Conservation (phyloP, 2,797 vertebrate species). For the Strix occidentalis region DNA sequence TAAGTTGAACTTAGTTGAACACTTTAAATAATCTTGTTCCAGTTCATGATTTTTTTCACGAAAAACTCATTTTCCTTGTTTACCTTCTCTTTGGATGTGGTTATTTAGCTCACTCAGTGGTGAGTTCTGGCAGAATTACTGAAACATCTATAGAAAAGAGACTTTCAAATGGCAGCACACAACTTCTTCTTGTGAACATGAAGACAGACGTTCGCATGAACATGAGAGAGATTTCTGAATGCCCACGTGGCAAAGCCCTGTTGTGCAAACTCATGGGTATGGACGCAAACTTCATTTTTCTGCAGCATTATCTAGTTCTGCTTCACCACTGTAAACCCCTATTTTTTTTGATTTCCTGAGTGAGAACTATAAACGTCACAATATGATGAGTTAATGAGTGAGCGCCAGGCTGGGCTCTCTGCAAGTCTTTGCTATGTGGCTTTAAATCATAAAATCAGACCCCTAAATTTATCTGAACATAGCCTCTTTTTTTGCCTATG, state of each 20-base stretch:
- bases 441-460: conserved; percentile 75
- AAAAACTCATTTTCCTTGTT: neutral
- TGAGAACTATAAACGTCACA: conserved; percentile 33
- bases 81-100: neutral
- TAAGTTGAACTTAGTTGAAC: neutral
- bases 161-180: neutral
- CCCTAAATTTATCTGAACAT: conserved; percentile 71
- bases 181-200: neutral
- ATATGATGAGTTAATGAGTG: conserved; percentile 51
- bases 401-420: conserved; percentile 30
- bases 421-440: conserved; percentile 42
- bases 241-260: neutral
- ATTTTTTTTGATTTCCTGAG: neutral
- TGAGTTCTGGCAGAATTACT: neutral
- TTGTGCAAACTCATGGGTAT: neutral
- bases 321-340: neutral
- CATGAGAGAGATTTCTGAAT: neutral
- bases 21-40: neutral
- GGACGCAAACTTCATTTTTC: neutral
- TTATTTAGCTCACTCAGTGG: neutral
- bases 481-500: conserved; percentile 69
- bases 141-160: neutral
- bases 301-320: neutral
- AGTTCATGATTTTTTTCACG: neutral
- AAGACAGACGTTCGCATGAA: neutral